Evolutionary conservation across 2,797 vertebrate species (phyloP), one percentile per base, ranked within the genome.

Genomic region (Phrynocephalus vlangalii): DNA sequence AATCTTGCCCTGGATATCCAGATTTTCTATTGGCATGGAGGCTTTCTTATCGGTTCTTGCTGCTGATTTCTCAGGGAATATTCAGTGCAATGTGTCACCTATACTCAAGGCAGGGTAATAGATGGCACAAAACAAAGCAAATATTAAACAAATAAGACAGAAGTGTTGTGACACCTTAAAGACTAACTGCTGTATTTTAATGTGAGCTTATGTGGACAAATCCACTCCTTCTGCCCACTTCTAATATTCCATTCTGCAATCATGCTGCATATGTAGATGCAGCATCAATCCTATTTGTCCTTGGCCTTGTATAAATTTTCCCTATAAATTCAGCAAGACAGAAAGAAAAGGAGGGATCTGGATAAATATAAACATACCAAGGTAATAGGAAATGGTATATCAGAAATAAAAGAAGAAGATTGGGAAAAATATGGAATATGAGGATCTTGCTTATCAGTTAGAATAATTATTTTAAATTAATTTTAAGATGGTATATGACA

Each of bases 301-400:
- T 48, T 52, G 20, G n/a, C 16, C 38, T 11, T 28, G 2, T 68
- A 52, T 30, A 6, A 13, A 22, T 48, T 38, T 28, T 44, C 20
- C 16, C 18, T 6, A 76, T 11, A 78, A n/a, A 63, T 76, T 52
- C 18, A 30, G 33, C 28, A 79, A 75, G 26, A 81, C 28, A 16
- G 52, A 60, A 67, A 63, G 71, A 44, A 70, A 70, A 38, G 60
- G 30, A 68, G 63, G 78, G 33, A 44, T 67, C n/a, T 72, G 82
- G 22, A 24, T 30, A 22, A 80, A 28, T 16, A 28, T 75, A 52
- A 67, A 71, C 44, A 66, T 3, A 1, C 24, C 91, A 38, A 67
- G 76, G 0, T 0, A 50, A 86, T 38, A 87, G 8, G 0, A 48
- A 68, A 85, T 0, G 0, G 15, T 86, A 67, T 92, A 48, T 24